Base-by-base conservation (phyloP, 2,113 vertebrate genomes). In the Vulpes ferrilata region DNA sequence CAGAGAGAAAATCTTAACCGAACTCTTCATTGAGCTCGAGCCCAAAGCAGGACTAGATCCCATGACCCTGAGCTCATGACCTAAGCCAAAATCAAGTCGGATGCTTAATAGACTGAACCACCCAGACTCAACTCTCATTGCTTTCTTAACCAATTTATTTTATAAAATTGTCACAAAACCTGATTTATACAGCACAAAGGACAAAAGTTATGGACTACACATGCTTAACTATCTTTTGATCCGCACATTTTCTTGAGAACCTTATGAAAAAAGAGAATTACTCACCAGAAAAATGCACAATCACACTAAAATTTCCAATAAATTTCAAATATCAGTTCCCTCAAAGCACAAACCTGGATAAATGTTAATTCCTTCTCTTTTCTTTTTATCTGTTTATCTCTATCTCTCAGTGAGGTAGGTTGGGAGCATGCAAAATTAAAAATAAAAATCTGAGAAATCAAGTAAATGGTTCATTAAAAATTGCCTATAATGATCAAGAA, bases 401-500 rank as follows among this genome's bases (percentile, higher is more conserved):
- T 73, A 0, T 84, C 55, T 80, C 23, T 80, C 8, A 32, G 11
- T 78, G 60, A 64, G 17, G 7, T 32, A 43, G 15, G 5, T 67
- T 85, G 43, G 59, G n/a, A 43, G 43, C 4, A 94, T 59, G 30
- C 27, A 84, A 88, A 94, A 93, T 91, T 62, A 64, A 80, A 85
- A 53, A 27, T 69, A 62, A 55, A 94, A 60, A 43, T 55, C 51
- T 67, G 48, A 60, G 8, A 85, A 92, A 71, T 59, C 25, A 79
- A 79, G 23, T 59, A 35, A 90, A 69, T 0, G 27, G 3, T 89
- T 79, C 38, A 51, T 59, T 85, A 64, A 59, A 91, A 95, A 55
- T 90, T 60, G 30, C 62, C 15, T 82, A 57, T 4, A 32, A 4
- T 79, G 73, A 59, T 19, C 60, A 85, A 85, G 15, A 80, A 80